Base-by-base conservation (phyloP, 2,113 vertebrate genomes). In the Ariopsis seemanni region DNA sequence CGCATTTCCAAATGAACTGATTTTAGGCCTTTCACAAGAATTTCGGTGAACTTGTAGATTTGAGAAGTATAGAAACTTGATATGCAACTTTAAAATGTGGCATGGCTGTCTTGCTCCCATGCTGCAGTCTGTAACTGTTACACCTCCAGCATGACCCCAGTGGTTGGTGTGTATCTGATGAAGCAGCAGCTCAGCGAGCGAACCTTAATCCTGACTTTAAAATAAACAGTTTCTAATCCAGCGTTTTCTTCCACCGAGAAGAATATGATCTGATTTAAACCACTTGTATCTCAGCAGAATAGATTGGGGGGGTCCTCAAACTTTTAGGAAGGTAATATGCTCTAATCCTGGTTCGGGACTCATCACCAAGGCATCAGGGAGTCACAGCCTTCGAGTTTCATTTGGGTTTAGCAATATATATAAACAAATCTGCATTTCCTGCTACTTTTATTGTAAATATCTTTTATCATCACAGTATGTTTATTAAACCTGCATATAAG, bases 401-500 rank as follows among this genome's bases (percentile, higher is more conserved):
- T 87, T 89, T 87, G 89, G 52, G 86, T 89, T 85, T 88, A 71
- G 75, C n/a, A 65, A 87, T 92, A 81, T 79, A 42, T 42, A 42
- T 42, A 88, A 85, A 91, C 71, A 91, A 91, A 90, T 93, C 88
- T 93, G 90, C 85, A 86, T 94, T 95, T 92, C 88, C 89, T 91
- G 92, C 91, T 93, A 93, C 92, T 92, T 93, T 91, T 92, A 93
- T 92, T 96, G 94, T 95, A 95, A 91, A 95, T 95, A 94, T 92
- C 93, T 93, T 92, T 92, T 91, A 93, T 93, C 93, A 89, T 86
- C 89, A 86, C 71, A 92, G 88, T 90, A 93, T 94, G 94, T 95
- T 95, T 95, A 91, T 91, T 91, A 94, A 93, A 94, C 93, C 93
- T 95, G 94, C 93, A 95, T 95, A 94, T 92, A 93, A 94, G 92